These are phyloP conservation scores for Acronicta psi DNA, from an alignment of 2,888 invertebrate genomes.

Conservation along the genomic window DNA sequence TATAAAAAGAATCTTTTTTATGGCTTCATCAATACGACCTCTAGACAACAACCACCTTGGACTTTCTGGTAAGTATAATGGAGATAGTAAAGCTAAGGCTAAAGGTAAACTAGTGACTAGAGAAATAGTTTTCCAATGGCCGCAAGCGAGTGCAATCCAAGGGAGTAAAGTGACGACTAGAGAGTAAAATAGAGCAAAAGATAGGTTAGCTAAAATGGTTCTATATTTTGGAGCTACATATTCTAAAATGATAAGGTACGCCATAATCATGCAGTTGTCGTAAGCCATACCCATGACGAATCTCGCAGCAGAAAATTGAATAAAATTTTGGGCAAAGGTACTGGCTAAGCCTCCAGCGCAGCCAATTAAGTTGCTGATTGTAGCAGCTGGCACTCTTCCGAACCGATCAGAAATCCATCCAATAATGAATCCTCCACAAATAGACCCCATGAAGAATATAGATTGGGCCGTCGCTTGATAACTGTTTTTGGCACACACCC, in stretches of 20 bases:
- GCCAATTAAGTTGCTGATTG: slow-evolving; percentile 67
- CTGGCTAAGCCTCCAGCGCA: slow-evolving; percentile 68
- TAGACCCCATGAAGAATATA: slow-evolving; percentile 73
- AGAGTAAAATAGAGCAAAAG: slow-evolving; percentile 73
- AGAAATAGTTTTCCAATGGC: slow-evolving; percentile 72
- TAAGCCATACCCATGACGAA: slow-evolving; percentile 75
- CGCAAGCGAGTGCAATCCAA: slow-evolving; percentile 71
- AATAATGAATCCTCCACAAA: slow-evolving; percentile 69
- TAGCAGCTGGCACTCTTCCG: slow-evolving; percentile 71
- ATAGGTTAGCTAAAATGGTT: slow-evolving; percentile 68
- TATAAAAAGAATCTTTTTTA: slow-evolving; percentile 67
- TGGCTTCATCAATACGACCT: slow-evolving; percentile 71
- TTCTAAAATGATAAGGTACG: slow-evolving; percentile 72
- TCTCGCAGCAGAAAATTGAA: slow-evolving; percentile 67
- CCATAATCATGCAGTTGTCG: slow-evolving; percentile 75
- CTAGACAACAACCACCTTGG: slow-evolving; percentile 74
- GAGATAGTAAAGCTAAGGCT: slow-evolving; percentile 65
- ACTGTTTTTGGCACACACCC: slow-evolving; percentile 75
- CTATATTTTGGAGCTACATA: slow-evolving; percentile 75
- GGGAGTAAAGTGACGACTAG: slow-evolving; percentile 65
- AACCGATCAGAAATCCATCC: slow-evolving; percentile 74
- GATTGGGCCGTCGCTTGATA: slow-evolving; percentile 77
- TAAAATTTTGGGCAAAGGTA: slow-evolving; percentile 65
- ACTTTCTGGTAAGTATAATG: slow-evolving; percentile 72
- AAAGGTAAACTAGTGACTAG: slow-evolving; percentile 73